Evolutionary conservation across 2,113 vertebrate genomes (phyloP), one percentile per base, ranked within the genome.

Genomic region (Channa maculata): DNA sequence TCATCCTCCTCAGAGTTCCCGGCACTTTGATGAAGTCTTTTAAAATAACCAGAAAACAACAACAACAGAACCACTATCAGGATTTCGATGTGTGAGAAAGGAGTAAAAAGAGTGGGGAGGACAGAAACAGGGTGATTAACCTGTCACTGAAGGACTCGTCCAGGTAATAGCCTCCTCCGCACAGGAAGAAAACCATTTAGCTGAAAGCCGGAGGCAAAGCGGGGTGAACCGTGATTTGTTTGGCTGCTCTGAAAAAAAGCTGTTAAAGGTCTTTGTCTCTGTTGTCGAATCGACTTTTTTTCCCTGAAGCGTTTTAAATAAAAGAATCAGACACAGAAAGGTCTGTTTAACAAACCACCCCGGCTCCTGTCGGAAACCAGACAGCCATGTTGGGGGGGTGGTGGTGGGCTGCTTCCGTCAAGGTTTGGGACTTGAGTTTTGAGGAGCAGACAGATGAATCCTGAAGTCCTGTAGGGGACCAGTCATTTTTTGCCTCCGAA

Each of bases 151-250:
- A 54, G 70, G 60, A 67, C 33, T 48, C 38, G 71, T 71, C 71
- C 58, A 63, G 75, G 55, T 75, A 75, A 66, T 51, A 61, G 61
- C 75, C 54, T 78, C 71, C 65, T 74, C 69, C 37, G 8, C 65
- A 61, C 52, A 49, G 50, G 44, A 71, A 70, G 44, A 57, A 48
- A 71, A 51, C 15, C 65, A 24, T 70, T 67, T 43, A 58, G 34
- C 82, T 59, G 46, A 62, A 44, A 72, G 77, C 68, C 5, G 36
- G 33, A 64, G 65, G 70, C 60, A 0, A 14, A 5, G 36, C 33
- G 1, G n/a, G 44, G 62, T 11, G 7, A 15, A 45, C 11, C 9
- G 41, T 45, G 54, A 78, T 50, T 65, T 73, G 53, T 70, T 74
- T 50, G 53, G 51, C 52, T 58, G 36, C 37, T 65, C 6, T 24